Evolutionary conservation across 1,140 invertebrate species (phyloP), one percentile per base, ranked within the genome.

Genomic region (Aleiodes sp.): DNA sequence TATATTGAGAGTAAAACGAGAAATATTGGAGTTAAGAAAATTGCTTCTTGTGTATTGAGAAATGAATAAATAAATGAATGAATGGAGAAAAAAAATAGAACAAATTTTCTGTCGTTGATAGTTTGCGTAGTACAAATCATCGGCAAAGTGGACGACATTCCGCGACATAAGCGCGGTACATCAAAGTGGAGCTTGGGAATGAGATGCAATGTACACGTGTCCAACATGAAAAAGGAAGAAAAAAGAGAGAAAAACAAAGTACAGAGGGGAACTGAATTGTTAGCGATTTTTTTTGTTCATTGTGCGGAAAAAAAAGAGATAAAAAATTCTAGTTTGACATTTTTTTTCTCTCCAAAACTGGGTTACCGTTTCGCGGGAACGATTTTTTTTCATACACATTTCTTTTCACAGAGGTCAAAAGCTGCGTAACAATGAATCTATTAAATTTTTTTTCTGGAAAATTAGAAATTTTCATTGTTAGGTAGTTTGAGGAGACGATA

Each of bases 141-240:
- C n/a, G 41, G 12, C 41, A 46, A 46, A 46, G 41, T 46, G 41
- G 19, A 46, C 41, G 41, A 46, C 41, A 24, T 52, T 52, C 46
- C 26, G 46, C 19, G 46, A 52, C 21, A 52, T 21, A n/a, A n/a
- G 21, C 46, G 21, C 46, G 46, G 46, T 24, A 12, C 26, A 24
- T 52, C 46, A 52, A 52, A 52, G 46, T 52, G 21, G 46, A 24
- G 16, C 46, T 52, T 24, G 19, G 21, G 46, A 52, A 52, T 52
- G 19, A 52, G 21, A 52, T 52, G 21, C 19, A 24, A 52, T 52
- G 21, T 21, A 21, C 21, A 52, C 46, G 46, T 52, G 46, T 52
- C 16, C 46, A 24, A 52, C 19, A 24, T 52, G 26, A 52, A 52
- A 52, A 52, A 52, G n/a, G n/a, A n/a, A n/a, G n/a, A n/a, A n/a